Conservation (phyloP, 2,113 vertebrate genomes). For the Epinephelus moara region DNA sequence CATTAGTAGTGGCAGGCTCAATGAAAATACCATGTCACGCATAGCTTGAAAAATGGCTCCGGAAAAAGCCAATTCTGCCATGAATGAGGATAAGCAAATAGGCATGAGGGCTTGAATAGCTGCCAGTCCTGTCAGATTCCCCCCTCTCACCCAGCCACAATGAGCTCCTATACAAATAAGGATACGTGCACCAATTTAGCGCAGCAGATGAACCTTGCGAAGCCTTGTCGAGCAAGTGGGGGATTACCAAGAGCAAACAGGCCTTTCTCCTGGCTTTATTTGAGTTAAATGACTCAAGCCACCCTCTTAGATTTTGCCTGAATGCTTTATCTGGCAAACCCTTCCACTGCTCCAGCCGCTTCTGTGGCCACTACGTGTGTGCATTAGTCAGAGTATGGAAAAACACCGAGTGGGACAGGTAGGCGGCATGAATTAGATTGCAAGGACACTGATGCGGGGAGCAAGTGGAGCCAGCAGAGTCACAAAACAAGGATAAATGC, state of each 20-base stretch:
- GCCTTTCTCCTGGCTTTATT: slow-evolving; percentile 79
- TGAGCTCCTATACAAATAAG: slow-evolving; percentile 84
- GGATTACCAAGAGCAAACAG: slow-evolving; percentile 84
- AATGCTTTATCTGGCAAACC: slow-evolving; percentile 74
- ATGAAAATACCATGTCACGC: slow-evolving; percentile 76
- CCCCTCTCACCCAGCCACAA: slow-evolving; percentile 72
- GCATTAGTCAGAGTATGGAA: slow-evolving; percentile 81
- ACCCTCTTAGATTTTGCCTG: slow-evolving; percentile 79
- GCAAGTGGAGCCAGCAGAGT: slow-evolving; percentile 42
- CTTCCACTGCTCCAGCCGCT: slow-evolving; percentile 65
- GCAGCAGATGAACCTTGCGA: slow-evolving; percentile 79
- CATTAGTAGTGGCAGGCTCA: slow-evolving; percentile 76
- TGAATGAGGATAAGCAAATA: slow-evolving; percentile 85
- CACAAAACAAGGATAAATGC: slow-evolving; percentile 62
- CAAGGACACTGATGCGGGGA: slow-evolving; percentile 70
- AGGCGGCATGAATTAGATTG: slow-evolving; percentile 75
- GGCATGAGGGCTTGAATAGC: slow-evolving; percentile 81
- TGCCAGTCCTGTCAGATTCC: slow-evolving; percentile 76
- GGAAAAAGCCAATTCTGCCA: slow-evolving; percentile 81
- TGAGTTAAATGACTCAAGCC: slow-evolving; percentile 83
- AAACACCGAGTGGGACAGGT: slow-evolving; percentile 79
- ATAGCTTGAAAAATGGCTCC: slow-evolving; percentile 77
- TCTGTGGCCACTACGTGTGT: slow-evolving; percentile 62
- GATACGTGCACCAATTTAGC: slow-evolving; percentile 81
- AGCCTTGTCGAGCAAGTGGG: slow-evolving; percentile 80